Percentiles rank a stretch among this genome's conserved stretches.
phyloP scores from a whole-genome alignment of 2,113 vertebrate species.

The Melanocharis versteri region DNA sequence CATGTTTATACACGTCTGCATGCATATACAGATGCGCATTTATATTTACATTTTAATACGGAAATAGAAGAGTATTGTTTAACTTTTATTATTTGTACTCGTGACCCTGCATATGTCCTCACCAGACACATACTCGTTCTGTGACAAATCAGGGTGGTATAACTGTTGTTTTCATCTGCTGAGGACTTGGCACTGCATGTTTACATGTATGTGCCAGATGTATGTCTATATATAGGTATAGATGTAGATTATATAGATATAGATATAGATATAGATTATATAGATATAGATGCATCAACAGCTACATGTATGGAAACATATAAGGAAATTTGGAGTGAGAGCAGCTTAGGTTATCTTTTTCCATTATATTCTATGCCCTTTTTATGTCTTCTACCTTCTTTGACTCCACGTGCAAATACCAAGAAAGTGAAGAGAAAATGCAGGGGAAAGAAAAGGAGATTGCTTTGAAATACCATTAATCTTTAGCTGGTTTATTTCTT shows the following conservation, averaged over 20 bases:
- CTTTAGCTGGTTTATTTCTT: neutral
- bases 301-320: neutral
- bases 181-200: neutral
- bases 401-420: neutral
- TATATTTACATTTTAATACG: neutral
- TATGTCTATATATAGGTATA: too few species aligned
- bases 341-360: neutral
- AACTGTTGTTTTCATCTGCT: neutral
- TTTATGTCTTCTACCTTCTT: neutral
- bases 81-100: neutral
- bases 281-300: neutral
- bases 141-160: neutral
- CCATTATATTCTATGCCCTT: neutral
- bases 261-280: too few species aligned
- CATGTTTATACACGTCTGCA: neutral
- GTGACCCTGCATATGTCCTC: neutral
- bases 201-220: rapidly evolving
- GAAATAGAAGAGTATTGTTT: neutral
- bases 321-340: neutral
- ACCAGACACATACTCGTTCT: neutral
- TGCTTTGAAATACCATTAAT: neutral
- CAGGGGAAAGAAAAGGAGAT: neutral
- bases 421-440: neutral
- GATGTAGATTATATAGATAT: too few species aligned
- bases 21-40: rapidly evolving